Evolutionary conservation across 2,797 vertebrate species (phyloP), one percentile per base, ranked within the genome.

Genomic region (Aeoliscus strigatus): DNA sequence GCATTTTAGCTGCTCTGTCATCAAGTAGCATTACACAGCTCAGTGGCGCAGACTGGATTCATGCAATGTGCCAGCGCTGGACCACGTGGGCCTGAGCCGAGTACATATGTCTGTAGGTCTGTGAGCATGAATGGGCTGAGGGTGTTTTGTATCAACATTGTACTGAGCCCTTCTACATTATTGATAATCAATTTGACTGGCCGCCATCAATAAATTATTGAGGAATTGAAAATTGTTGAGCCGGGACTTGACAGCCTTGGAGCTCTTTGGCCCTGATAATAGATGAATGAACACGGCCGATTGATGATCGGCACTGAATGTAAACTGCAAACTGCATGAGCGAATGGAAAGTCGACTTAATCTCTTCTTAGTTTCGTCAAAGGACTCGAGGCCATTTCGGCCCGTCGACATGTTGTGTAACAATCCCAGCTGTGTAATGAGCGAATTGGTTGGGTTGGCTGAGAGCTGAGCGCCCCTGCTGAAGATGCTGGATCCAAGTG

Each of bases 181-280:
- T 85, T 85, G 61, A 88, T 80, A 79, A 44, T 68, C 76, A 76
- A 81, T 85, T 83, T 86, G 82, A 85, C 77, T 83, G 80, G 71
- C 53, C 7, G 50, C 66, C 73, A 83, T 85, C 68, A 80, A 81
- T 84, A 80, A 85, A 81, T 86, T 53, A 86, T 81, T 75, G 71
- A 78, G 69, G 71, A 77, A 78, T 78, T 81, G 55, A 83, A 86
- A 80, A 75, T 80, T 83, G 80, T 78, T 75, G 63, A 73, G 68
- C 73, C 3, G 39, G 40, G 39, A 50, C 67, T 63, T 66, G 66
- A 75, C 52, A 59, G 78, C 62, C 65, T 59, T 27, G 33, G 39
- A 70, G 70, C 53, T 60, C 33, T 75, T 67, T 68, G 64, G 71
- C 61, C 41, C 26, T 5, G 7, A 40, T 52, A 41, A 40, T 52